Evolutionary conservation across 2,888 invertebrate species (phyloP).

Genomic region (Mesodorylaimus sp.): DNA sequence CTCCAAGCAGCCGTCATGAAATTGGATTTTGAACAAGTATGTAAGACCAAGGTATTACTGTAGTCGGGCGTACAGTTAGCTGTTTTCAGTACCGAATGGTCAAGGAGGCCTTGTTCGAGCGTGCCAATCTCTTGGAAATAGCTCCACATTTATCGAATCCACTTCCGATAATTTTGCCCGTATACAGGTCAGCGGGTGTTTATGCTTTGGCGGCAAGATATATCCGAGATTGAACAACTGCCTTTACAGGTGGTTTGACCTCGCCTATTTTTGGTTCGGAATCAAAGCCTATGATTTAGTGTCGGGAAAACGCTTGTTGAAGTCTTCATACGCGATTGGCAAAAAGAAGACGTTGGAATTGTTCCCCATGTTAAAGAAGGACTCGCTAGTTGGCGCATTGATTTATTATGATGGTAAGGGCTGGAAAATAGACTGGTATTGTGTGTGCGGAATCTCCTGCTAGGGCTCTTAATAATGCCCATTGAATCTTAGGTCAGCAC

Average conservation of each 20-base stretch:
- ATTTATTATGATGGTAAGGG: slow-evolving; percentile 94
- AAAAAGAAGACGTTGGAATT: slow-evolving; percentile 81
- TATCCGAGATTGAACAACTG: neutral
- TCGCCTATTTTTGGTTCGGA: slow-evolving; percentile 96
- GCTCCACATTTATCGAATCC: slow-evolving; percentile 93
- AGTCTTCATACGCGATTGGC: slow-evolving; percentile 78
- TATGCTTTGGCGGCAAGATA: neutral
- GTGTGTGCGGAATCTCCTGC: neutral
- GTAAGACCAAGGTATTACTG: neutral
- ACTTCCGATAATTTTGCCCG: slow-evolving; percentile 90
- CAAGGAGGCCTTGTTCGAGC: slow-evolving; percentile 84
- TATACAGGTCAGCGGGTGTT: slow-evolving; percentile 55
- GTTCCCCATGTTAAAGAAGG: slow-evolving; percentile 93
- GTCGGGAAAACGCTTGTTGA: slow-evolving; percentile 81
- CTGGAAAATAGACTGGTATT: too few relatives aligned
- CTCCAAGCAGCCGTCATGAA: slow-evolving; percentile 86
- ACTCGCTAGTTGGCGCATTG: slow-evolving; percentile 80
- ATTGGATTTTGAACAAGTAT: slow-evolving; percentile 67
- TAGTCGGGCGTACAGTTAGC: neutral
- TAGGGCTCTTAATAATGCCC: neutral
- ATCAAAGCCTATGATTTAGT: slow-evolving; percentile 97
- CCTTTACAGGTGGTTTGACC: slow-evolving; percentile 81
- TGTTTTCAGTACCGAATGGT: slow-evolving; percentile 67
- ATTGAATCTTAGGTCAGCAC: slow-evolving; percentile 57
- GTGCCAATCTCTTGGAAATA: slow-evolving; percentile 76